Percentiles rank a stretch among this genome's conserved stretches.
Conservation (phyloP, 2,113 vertebrate genomes). For the Channa maculata region DNA sequence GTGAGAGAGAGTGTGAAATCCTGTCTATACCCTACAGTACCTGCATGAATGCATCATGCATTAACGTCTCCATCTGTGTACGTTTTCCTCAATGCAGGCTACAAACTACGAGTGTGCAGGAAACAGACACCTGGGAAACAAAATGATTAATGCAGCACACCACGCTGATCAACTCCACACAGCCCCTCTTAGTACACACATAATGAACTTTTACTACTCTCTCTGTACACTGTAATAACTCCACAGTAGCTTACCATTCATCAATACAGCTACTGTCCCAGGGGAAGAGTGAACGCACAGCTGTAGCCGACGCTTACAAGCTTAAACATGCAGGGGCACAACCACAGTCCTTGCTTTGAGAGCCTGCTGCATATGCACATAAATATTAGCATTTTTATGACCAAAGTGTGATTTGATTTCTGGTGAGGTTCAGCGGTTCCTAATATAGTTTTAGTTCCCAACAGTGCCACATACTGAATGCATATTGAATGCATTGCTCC, state of each 20-base stretch:
- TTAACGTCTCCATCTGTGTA: background rate
- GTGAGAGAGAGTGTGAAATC: background rate
- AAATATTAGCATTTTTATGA: constrained; percentile 73
- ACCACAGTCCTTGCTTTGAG: constrained; percentile 24
- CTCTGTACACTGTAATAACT: constrained; percentile 23
- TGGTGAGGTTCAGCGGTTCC: constrained; percentile 64
- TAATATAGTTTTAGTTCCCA: constrained; percentile 50
- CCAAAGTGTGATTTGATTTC: constrained; percentile 54
- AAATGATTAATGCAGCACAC: constrained; percentile 48
- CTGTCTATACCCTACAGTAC: too few species aligned
- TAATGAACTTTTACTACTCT: constrained; percentile 50
- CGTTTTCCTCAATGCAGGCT: constrained; percentile 6
- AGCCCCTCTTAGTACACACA: constrained; percentile 20
- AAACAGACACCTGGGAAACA: constrained; percentile 12
- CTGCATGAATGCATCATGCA: background rate
- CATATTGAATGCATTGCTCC: constrained; percentile 51
- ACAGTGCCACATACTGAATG: constrained; percentile 25
- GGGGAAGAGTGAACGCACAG: constrained; percentile 2
- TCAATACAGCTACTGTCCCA: constrained; percentile 40
- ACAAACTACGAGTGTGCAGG: background rate
- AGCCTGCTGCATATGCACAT: constrained; percentile 36
- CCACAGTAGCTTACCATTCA: constrained; percentile 44
- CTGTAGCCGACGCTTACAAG: constrained; percentile 17
- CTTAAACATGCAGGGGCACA: constrained; percentile 26
- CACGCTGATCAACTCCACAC: constrained; percentile 18